Evolutionary conservation across 2,113 vertebrate genomes (phyloP).

Genomic region (Lycaon pictus): DNA sequence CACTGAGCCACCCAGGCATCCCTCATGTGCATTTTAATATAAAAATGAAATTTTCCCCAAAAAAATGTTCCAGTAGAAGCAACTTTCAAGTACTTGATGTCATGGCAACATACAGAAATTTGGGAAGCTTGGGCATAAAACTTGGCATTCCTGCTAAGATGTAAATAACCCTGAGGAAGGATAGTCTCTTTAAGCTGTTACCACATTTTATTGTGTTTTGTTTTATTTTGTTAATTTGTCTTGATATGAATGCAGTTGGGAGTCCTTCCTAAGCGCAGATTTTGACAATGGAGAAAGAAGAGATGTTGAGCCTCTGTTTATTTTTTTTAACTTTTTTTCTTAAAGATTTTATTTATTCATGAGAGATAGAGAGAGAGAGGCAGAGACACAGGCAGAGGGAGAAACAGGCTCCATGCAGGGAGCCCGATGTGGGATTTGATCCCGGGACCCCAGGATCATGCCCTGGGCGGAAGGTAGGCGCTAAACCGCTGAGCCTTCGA

Average conservation of each 20-base stretch:
- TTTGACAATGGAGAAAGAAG: neutral
- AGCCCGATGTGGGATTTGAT: no score
- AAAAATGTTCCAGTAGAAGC: neutral
- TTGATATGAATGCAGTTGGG: neutral
- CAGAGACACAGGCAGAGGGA: no score
- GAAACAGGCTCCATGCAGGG: no score
- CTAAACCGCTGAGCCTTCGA: no score
- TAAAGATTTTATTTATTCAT: no score
- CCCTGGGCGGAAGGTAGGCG: no score
- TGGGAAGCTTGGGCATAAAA: neutral
- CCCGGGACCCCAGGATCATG: no score
- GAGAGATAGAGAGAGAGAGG: no score
- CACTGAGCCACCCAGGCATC: no score
- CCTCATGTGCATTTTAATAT: neutral
- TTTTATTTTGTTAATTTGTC: neutral
- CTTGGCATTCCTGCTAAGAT: neutral
- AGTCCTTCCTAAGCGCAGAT: neutral
- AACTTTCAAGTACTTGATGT: neutral
- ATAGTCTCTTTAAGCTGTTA: neutral
- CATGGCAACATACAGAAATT: neutral
- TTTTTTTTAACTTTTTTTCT: no score
- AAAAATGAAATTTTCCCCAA: neutral
- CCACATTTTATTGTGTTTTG: neutral
- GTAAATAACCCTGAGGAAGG: neutral
- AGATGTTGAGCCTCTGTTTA: neutral